A percentile compares a stretch with the other conserved stretches of the same genome.
Evolutionary conservation across 1,140 invertebrate species (phyloP).

Genomic region (Atta texana): DNA sequence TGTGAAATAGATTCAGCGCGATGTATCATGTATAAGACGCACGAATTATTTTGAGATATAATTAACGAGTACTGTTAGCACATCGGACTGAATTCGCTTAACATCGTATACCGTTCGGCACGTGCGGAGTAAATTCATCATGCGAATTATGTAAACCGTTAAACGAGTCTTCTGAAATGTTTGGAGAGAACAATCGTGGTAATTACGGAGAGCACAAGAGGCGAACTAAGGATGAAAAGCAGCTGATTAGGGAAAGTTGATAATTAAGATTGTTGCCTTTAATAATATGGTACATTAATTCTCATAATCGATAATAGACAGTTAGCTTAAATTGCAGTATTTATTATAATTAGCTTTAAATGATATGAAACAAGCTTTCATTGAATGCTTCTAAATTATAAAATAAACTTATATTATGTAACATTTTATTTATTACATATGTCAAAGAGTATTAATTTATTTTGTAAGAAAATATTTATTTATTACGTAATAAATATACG

Average conservation of each 20-base stretch:
- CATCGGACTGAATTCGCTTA: constrained; percentile 51
- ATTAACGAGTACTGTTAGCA: constrained; percentile 52
- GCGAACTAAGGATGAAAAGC: constrained; percentile 31
- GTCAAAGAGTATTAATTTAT: background rate
- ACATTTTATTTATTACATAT: background rate
- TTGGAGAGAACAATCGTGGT: constrained; percentile 13
- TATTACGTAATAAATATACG: too few relatives aligned
- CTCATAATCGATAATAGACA: background rate
- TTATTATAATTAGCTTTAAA: background rate
- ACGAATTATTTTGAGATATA: constrained; percentile 56
- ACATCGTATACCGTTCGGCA: constrained; percentile 44
- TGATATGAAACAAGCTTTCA: background rate
- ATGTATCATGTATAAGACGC: background rate
- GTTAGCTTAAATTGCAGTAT: background rate
- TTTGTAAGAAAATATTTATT: background rate
- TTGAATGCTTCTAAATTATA: background rate
- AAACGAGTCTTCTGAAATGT: constrained; percentile 23
- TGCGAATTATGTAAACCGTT: constrained; percentile 60
- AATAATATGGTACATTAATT: background rate
- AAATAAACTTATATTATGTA: background rate
- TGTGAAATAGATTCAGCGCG: constrained; percentile 9
- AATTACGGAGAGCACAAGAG: background rate
- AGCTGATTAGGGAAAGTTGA: constrained; percentile 1
- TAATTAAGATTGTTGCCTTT: background rate
- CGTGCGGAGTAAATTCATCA: constrained; percentile 37